Conservation (phyloP, 2,888 invertebrate genomes). For the Drosophila birchii region DNA sequence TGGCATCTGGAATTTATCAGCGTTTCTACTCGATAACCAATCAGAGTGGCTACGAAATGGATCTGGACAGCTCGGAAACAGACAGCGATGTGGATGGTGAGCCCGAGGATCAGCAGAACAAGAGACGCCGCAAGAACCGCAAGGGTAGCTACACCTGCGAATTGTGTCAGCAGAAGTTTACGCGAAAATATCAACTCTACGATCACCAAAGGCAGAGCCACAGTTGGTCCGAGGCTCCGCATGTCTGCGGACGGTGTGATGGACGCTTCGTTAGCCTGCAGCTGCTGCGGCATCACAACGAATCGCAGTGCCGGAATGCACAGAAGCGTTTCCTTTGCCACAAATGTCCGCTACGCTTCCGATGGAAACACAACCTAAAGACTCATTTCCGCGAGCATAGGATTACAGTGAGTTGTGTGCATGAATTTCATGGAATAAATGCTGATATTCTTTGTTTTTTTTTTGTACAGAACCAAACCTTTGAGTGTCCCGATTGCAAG, state of each 20-base stretch:
- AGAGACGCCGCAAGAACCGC: slow-evolving; percentile 3
- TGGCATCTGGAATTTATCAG: slow-evolving; percentile 67
- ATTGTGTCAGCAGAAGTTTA: slow-evolving; percentile 73
- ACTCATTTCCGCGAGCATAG: slow-evolving; percentile 71
- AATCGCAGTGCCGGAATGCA: slow-evolving; percentile 83
- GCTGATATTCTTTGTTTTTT: neutral
- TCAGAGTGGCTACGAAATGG: slow-evolving; percentile 82
- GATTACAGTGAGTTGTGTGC: slow-evolving; percentile 22
- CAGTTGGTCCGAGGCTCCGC: slow-evolving; percentile 85
- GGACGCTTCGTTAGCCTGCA: slow-evolving; percentile 86
- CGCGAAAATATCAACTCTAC: slow-evolving; percentile 82
- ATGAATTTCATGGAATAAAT: neutral
- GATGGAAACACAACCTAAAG: slow-evolving; percentile 83
- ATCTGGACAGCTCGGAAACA: slow-evolving; percentile 77
- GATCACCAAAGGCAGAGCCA: slow-evolving; percentile 80
- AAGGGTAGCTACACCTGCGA: slow-evolving; percentile 75
- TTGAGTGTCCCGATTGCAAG: slow-evolving; percentile 69
- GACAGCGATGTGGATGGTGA: slow-evolving; percentile 66
- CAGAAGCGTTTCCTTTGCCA: slow-evolving; percentile 81
- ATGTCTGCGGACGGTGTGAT: slow-evolving; percentile 86
- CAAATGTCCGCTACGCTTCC: slow-evolving; percentile 81
- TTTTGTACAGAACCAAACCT: slow-evolving; percentile 54
- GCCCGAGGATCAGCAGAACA: slow-evolving; percentile 33
- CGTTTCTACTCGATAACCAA: slow-evolving; percentile 84
- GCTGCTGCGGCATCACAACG: slow-evolving; percentile 86